Base-by-base conservation (phyloP, 2,113 vertebrate species). In the Promerops cafer region DNA sequence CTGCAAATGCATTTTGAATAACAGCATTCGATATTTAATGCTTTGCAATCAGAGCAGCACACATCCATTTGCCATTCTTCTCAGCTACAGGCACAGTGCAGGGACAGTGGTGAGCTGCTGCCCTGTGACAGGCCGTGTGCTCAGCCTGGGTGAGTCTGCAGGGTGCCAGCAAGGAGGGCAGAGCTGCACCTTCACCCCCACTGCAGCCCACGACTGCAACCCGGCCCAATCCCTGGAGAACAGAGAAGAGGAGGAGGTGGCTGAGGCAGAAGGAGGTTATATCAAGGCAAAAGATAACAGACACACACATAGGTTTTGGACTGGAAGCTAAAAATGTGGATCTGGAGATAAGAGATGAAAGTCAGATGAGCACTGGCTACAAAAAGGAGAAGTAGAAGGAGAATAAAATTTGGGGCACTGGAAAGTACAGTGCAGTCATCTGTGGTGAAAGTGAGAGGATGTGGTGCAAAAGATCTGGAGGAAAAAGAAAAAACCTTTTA, bases 191-290 rank as follows among this genome's bases (percentile, higher is more conserved):
- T 53, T 44, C 35, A 13, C 39, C 72, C 44, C 23, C 12, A 2
- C 33, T 16, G 20, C 22, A 3, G 37, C 50, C 69, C 45, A 5
- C 0, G 0, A 7, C 0, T 3, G 70, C 66, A 40, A 40, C 2
- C 21, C 1, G 0, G 14, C 72, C 20, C 65, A 28, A 6, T 4
- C 49, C 35, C 35, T 12, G 10, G 11, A 65, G 66, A 80, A 68
- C 2, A n/a, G 33, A 37, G 49, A 28, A 28, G 22, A n/a, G 30
- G 16, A 93, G 65, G 60, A 82, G 45, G 31, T 56, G 42, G 63
- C 19, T 56, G 49, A 60, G 50, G 50, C 37, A 84, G n/a, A 3
- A 85, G 14, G 26, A 75, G 71, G 33, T 44, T 42, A 3, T 27
- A 57, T 35, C 57, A 77, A 72, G 56, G 81, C 44, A 78, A 84